Evolutionary conservation across 2,113 vertebrate species (phyloP).

Genomic region (Corydoras maculifer): DNA sequence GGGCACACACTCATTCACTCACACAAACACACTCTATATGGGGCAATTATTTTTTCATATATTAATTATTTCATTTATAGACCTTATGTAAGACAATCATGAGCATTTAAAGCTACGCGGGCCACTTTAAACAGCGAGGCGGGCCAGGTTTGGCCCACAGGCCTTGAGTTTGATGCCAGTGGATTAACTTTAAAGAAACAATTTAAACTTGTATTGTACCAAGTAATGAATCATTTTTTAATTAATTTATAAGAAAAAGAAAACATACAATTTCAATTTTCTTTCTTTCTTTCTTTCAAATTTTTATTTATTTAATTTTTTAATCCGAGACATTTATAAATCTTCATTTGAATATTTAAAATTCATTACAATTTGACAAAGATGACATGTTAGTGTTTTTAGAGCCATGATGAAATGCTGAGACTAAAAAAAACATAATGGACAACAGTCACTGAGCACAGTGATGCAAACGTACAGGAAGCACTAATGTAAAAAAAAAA

Average conservation of each 20-base stretch:
- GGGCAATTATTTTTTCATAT: no score
- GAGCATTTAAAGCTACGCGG: no score
- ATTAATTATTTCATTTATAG: no score
- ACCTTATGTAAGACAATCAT: no score
- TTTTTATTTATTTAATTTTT: not conserved
- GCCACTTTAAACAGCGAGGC: no score
- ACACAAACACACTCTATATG: no score
- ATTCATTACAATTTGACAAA: not conserved
- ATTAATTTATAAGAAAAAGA: not conserved
- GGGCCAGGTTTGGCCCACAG: no score
- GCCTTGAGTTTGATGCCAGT: no score
- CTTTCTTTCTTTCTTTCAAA: not conserved
- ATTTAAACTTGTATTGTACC: no score
- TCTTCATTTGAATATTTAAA: not conserved
- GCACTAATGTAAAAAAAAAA: conserved; percentile 10
- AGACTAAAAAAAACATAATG: not conserved
- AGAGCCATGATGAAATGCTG: not conserved
- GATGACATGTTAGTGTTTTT: conserved; percentile 5
- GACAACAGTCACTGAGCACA: not conserved
- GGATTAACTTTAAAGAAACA: no score
- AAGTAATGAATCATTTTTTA: no score
- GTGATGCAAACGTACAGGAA: not conserved
- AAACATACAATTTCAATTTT: not conserved
- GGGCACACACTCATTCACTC: no score
- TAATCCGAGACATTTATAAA: not conserved